Percentiles rank a stretch among this genome's conserved stretches.
Evolutionary conservation across 2,797 vertebrate species (phyloP).

Genomic region (Lutjanus campechanus): DNA sequence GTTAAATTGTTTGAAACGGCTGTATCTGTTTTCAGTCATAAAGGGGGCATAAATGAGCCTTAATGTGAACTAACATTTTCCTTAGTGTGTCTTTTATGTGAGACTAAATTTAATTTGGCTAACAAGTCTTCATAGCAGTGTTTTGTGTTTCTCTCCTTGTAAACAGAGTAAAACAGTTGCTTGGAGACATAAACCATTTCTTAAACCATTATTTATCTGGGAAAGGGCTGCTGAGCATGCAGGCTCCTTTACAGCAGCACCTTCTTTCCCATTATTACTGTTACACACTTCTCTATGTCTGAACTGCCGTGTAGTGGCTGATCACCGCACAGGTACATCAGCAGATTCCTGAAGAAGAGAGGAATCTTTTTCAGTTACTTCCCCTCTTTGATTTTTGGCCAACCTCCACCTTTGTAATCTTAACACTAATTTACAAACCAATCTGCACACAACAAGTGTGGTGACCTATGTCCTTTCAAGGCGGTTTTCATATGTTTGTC

Average conservation of each 20-base stretch:
- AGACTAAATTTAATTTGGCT: constrained; percentile 37
- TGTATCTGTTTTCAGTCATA: no score
- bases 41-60: no score
- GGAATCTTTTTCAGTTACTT: background rate
- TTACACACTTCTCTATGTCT: background rate
- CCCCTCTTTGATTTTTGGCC: background rate
- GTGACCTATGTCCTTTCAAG: constrained; percentile 40
- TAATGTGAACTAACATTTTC: constrained; percentile 6
- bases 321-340: constrained; percentile 10
- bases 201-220: constrained; percentile 62
- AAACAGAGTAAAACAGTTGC: constrained; percentile 57
- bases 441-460: background rate
- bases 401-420: background rate
- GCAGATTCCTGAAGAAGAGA: constrained; percentile 1
- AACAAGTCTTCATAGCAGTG: constrained; percentile 11
- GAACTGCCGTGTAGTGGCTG: background rate
- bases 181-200: constrained; percentile 52
- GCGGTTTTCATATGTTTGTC: constrained; percentile 56
- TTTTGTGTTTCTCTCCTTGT: constrained; percentile 39
- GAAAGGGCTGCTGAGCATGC: constrained; percentile 53
- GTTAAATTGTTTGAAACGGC: no score
- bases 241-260: constrained; percentile 34
- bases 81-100: constrained; percentile 34
- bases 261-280: constrained; percentile 11
- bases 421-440: constrained; percentile 3